Evolutionary conservation across 2,888 invertebrate species (phyloP), one percentile per base, ranked within the genome.

Genomic region (Hirtodrosophila cameraria): DNA sequence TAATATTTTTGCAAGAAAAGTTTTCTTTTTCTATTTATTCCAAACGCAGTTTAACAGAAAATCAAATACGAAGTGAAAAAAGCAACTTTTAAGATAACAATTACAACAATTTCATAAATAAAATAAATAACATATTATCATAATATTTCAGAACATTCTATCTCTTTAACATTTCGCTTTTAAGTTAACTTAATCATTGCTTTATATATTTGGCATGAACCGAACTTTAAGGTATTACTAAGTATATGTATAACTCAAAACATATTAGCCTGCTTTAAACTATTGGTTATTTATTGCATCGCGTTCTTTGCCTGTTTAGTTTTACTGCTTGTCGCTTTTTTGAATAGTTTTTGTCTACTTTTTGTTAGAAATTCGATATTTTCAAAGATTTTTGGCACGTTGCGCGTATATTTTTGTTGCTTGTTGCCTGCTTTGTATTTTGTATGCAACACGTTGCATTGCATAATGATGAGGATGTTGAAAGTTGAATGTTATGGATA

Each of bases 371-470:
- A 45, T 55, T 55, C 28, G 16, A 3, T n/a, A 20, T n/a, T 30
- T 60, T 59, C 55, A 48, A 38, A 30, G 25, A 70, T 59, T 66
- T 73, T 53, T 66, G 66, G 59, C 73, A 69, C 76, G 73, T 75
- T 75, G 57, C 39, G 27, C 55, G 55, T 25, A 36, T 39, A 20
- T 49, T 71, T 52, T 39, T 46, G 36, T 23, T 54, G 39, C 48
- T 70, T 57, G 11, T 42, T 57, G 65, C 41, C 33, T 63, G 61
- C 46, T 58, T 66, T 72, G 55, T 73, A 46, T 74, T 79, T 68
- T 58, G 58, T 68, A 72, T 84, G 63, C 72, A 72, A 77, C 65
- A 69, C 77, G 77, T 77, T 62, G 54, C 71, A 75, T 52, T 36
- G 39, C 31, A 67, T 68, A 59, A 60, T 74, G 54, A 71, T 67